phyloP scores from a whole-genome alignment of 2,113 vertebrate species.

The Tympanuchus pallidicinctus region DNA sequence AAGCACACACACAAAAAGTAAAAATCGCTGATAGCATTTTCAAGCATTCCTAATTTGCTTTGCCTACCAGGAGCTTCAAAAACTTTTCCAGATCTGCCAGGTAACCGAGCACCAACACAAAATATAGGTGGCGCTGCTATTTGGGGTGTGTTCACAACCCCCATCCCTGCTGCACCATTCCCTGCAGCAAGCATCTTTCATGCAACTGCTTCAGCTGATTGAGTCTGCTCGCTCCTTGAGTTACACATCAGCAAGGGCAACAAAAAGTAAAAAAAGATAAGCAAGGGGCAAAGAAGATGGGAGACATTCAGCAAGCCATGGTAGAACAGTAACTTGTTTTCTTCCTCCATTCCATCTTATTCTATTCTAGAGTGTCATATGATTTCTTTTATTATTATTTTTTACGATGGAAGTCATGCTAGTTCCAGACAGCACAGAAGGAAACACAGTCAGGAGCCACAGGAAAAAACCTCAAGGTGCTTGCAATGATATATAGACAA shows the following conservation, averaged over 20 bases:
- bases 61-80: slow-evolving; percentile 62
- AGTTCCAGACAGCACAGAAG: not conserved
- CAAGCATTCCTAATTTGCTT: slow-evolving; percentile 67
- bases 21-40: slow-evolving; percentile 59
- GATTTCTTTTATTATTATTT: not conserved
- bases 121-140: slow-evolving; percentile 56
- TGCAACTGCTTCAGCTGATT: not conserved
- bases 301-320: not conserved
- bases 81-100: slow-evolving; percentile 62
- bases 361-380: not conserved
- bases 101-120: slow-evolving; percentile 38
- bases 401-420: not conserved
- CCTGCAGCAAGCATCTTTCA: not conserved
- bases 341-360: not conserved
- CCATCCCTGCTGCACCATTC: not conserved
- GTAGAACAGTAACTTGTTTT: not conserved
- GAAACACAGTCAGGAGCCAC: not conserved
- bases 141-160: not conserved
- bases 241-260: not conserved
- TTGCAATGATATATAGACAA: not conserved
- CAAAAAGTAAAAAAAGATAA: not conserved
- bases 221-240: not conserved
- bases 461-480: not conserved
- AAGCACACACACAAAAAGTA: not conserved
- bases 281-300: not conserved